Evolutionary conservation across 1,140 invertebrate genomes (phyloP).

Genomic region (Halictus rubicundus): DNA sequence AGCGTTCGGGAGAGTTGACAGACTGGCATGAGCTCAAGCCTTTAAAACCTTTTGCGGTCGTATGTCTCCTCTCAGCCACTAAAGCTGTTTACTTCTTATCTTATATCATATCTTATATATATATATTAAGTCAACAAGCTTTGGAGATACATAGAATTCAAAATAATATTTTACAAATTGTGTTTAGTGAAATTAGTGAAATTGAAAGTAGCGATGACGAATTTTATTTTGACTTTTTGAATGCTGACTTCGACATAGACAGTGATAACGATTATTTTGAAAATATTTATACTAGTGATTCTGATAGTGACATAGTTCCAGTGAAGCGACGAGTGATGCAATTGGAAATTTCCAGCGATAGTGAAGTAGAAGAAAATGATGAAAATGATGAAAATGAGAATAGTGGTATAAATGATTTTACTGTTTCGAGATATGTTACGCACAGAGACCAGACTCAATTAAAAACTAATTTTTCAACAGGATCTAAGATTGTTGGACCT

Average conservation of each 20-base stretch:
- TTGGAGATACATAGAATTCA: no score
- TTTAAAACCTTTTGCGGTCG: no score
- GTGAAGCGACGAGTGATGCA: neutral
- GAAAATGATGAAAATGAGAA: conserved; percentile 4
- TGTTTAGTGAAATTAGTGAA: no score
- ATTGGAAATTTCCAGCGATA: neutral
- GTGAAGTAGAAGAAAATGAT: conserved; percentile 1
- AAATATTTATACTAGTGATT: no score
- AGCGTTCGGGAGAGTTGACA: no score
- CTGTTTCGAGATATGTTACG: conserved; percentile 2
- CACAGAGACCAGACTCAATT: neutral
- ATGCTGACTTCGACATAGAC: neutral
- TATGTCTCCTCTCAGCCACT: no score
- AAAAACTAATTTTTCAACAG: conserved; percentile 20
- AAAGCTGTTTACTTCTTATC: no score
- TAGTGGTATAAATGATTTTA: conserved; percentile 2
- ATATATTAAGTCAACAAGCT: no score
- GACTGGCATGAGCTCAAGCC: no score
- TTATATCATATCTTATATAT: no score
- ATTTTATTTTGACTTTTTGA: neutral
- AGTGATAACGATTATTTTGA: neutral
- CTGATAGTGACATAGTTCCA: neutral
- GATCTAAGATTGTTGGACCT: conserved; percentile 3
- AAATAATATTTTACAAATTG: no score
- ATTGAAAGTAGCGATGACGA: no score